Evolutionary conservation across 2,113 vertebrate genomes (phyloP).

Genomic region (Sylvietta virens): DNA sequence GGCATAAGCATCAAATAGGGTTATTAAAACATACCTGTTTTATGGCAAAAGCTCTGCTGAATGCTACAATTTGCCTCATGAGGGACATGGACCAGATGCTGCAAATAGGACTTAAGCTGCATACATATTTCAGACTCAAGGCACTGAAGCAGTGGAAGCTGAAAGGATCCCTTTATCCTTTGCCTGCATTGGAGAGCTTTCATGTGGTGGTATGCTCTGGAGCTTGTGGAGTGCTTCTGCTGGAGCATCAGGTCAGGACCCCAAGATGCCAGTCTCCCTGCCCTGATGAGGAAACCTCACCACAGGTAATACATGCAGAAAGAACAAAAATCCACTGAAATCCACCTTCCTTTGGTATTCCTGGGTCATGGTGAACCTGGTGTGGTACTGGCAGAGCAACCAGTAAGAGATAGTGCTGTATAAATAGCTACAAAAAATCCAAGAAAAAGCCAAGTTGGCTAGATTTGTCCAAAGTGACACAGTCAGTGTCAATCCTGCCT

Average conservation of each 20-base stretch:
- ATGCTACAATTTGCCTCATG: not conserved
- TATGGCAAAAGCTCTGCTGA: not conserved
- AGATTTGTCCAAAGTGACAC: not conserved
- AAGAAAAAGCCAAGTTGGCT: not conserved
- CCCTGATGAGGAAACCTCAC: not conserved
- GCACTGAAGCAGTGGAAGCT: not conserved
- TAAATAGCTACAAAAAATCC: not conserved
- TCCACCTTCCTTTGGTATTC: not conserved
- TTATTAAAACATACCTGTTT: not conserved
- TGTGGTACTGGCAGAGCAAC: not conserved
- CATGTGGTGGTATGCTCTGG: not conserved
- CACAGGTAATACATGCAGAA: not conserved
- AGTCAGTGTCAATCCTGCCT: not conserved
- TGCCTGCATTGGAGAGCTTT: not conserved
- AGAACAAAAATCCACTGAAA: not conserved
- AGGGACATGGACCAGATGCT: not conserved
- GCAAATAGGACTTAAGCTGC: not conserved
- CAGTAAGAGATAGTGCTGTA: not conserved
- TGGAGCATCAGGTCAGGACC: not conserved
- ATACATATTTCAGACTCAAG: not conserved
- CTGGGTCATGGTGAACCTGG: not conserved
- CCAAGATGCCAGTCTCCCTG: not conserved
- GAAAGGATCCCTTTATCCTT: not conserved
- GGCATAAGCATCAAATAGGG: not conserved
- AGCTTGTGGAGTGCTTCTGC: not conserved